Conservation (phyloP, 2,888 invertebrate genomes). For the Sphaeridia pumilis region DNA sequence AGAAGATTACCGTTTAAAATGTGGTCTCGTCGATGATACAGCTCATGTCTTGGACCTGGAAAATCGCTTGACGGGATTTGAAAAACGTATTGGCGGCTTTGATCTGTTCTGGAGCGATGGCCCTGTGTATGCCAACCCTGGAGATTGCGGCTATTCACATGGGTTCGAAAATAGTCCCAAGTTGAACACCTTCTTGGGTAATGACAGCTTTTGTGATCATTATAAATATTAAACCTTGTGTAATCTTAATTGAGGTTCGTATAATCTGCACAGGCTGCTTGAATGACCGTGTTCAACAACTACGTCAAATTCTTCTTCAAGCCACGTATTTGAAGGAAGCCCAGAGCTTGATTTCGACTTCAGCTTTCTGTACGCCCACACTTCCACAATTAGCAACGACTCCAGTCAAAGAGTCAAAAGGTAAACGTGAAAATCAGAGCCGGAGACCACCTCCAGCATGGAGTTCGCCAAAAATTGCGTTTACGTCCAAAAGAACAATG, state of each 20-base stretch:
- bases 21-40: conserved; percentile 48
- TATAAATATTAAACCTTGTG: too few relatives aligned
- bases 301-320: conserved; percentile 25
- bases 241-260: too few relatives aligned
- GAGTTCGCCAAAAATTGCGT: too few relatives aligned
- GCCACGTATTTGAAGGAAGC: conserved; percentile 16
- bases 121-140: conserved; percentile 39
- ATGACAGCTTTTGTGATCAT: too few relatives aligned
- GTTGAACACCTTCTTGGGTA: conserved; percentile 32
- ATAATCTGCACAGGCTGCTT: conserved; percentile 33
- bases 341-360: too few relatives aligned
- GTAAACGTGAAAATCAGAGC: too few relatives aligned
- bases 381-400: too few relatives aligned
- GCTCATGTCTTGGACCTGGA: conserved; percentile 50
- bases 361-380: too few relatives aligned
- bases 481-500: too few relatives aligned
- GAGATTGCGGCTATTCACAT: conserved; percentile 20
- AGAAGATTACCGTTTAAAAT: conserved; percentile 50
- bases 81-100: conserved; percentile 49
- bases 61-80: conserved; percentile 41
- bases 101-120: conserved; percentile 50
- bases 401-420: too few relatives aligned
- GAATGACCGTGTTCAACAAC: conserved; percentile 29
- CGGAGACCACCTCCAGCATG: too few relatives aligned
- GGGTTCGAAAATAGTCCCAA: conserved; percentile 25